Evolutionary conservation across 2,797 vertebrate species (phyloP).

Genomic region (Hybognathus amarus): DNA sequence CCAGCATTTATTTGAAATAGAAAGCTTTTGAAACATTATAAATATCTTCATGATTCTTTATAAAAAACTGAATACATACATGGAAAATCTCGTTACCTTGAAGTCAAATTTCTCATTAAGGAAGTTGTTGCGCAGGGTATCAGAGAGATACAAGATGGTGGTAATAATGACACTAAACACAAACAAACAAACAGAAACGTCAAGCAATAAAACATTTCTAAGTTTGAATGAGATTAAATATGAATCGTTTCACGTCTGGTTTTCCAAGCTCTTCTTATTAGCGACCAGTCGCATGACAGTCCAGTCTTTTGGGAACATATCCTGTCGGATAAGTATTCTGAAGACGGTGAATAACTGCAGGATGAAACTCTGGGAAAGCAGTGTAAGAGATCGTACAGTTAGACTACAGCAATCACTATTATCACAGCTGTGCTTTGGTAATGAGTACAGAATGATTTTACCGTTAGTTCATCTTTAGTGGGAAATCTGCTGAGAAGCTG

Average conservation of each 20-base stretch:
- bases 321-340: constrained; percentile 93
- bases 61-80: neutral
- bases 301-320: constrained; percentile 98
- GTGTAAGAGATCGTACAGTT: neutral
- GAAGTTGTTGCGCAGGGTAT: constrained; percentile 97
- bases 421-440: neutral
- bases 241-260: neutral
- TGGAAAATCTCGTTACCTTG: constrained; percentile 80
- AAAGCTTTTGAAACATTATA: neutral
- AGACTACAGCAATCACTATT: neutral
- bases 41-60: too few species aligned
- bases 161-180: constrained; percentile 94
- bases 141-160: constrained; percentile 96
- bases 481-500: constrained; percentile 93
- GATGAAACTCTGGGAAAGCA: constrained; percentile 88
- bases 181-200: constrained; percentile 39
- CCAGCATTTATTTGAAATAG: neutral
- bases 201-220: neutral
- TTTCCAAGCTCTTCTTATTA: constrained; percentile 84
- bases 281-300: constrained; percentile 96
- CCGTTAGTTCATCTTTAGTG: constrained; percentile 97
- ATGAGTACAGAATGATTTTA: constrained; percentile 61
- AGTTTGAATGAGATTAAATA: neutral
- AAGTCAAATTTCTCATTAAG: constrained; percentile 98
- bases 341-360: constrained; percentile 98